phyloP scores from a whole-genome alignment of 2,113 vertebrate genomes.

The Bolborhynchus lineola region DNA sequence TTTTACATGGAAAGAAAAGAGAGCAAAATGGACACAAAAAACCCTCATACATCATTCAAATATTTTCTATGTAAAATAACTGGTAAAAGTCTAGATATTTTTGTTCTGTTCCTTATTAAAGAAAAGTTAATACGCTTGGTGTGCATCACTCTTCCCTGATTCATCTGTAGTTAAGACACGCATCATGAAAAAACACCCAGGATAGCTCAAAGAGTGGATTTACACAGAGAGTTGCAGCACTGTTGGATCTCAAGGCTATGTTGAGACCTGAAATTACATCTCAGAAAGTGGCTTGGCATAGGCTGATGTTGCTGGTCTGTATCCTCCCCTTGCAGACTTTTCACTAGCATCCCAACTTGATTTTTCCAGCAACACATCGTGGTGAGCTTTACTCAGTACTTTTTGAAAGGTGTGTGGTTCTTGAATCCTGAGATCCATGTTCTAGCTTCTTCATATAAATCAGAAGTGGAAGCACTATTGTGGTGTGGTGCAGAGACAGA shows the following conservation, averaged over 20 bases:
- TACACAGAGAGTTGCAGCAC: neutral
- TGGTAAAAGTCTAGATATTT: neutral
- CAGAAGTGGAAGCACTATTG: neutral
- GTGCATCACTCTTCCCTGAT: neutral
- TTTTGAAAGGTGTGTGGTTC: neutral
- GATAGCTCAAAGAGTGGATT: neutral
- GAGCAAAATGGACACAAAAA: neutral
- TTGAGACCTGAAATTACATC: neutral
- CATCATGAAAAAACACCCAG: neutral
- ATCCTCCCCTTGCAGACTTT: neutral
- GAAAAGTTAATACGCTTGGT: neutral
- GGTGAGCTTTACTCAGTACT: neutral
- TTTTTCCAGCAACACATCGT: neutral
- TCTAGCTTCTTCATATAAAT: neutral
- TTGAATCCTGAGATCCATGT: neutral
- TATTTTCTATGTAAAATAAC: neutral
- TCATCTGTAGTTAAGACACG: neutral
- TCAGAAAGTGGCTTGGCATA: neutral
- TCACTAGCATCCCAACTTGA: neutral
- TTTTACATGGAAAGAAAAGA: conserved; percentile 56
- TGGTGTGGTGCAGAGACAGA: neutral
- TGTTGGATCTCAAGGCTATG: neutral
- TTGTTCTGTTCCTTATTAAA: conserved; percentile 38
- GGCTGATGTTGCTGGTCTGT: neutral
- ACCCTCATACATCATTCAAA: neutral